Evolutionary conservation across 2,797 vertebrate species (phyloP), one percentile per base, ranked within the genome.

Genomic region (Intellagama lesueurii): DNA sequence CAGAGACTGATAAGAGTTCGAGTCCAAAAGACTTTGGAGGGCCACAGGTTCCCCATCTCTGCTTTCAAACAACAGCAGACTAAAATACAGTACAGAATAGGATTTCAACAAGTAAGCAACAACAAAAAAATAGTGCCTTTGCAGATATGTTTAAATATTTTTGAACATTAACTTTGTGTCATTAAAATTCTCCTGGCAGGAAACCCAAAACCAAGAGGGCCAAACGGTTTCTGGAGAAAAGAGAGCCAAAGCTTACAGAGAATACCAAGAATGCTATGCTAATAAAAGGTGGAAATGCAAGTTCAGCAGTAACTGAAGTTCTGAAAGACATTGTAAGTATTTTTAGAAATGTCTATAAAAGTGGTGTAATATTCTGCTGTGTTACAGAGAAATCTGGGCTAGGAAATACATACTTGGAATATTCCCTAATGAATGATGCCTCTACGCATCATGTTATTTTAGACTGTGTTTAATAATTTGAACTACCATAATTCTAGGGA

Each of bases 281-380:
- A 0, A 98, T 99, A 96, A 99, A 97, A 96, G 99, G 99, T 40
- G 99, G 99, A 9, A 99, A 99, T 95, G 97, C 98, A 76, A 99
- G 95, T 77, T 92, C 95, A 79, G 98, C 94, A 0, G 93, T 99
- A 93, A 98, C 98, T 0, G 97, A 98, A 91, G 98, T 98, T 1
- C 97, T 99, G 44, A 99, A 98, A 94, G 98, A 99, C 91, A 94
- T 99, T 88, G 99, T 99, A 95, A 93, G 98, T 97, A 70, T 64
- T 24, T 93, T 14, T 87, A 35, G 72, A 77, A 87, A 49, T 84
- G 49, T 78, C 16, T 84, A 14, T 24, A 44, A 5, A 24, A 17
- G 2, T 85, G 16, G 14, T 19, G 5, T 35, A 44, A 14, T 5
- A 40, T 75, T 60, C 17, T 84, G 49, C 9, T 64, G 11, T 28